Evolutionary conservation across 2,113 vertebrate genomes (phyloP).

Genomic region (Raphicerus campestris): DNA sequence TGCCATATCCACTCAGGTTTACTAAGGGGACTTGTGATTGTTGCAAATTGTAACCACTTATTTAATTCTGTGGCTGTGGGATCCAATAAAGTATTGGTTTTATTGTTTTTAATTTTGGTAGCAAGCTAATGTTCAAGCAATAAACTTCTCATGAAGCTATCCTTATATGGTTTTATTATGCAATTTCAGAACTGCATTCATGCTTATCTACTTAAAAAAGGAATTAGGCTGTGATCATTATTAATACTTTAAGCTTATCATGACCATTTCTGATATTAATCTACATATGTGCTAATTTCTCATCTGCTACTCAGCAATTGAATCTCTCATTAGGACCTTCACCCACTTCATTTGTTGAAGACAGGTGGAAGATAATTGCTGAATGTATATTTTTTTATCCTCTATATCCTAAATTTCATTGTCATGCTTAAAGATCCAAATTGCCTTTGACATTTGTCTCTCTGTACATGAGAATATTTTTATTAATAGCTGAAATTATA

Average conservation of each 20-base stretch:
- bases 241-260: conserved; percentile 70
- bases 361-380: conserved; percentile 69
- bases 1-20: neutral
- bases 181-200: conserved; percentile 18
- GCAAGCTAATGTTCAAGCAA: neutral
- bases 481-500: neutral
- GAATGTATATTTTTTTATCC: conserved; percentile 68
- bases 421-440: conserved; percentile 55
- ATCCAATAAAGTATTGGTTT: neutral
- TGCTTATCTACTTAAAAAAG: neutral
- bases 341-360: conserved; percentile 64
- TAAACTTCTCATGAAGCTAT: neutral
- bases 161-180: neutral
- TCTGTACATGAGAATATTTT: neutral
- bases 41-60: neutral
- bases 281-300: conserved; percentile 74
- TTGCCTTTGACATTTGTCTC: conserved; percentile 32
- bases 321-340: conserved; percentile 64
- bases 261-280: conserved; percentile 68
- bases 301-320: conserved; percentile 57
- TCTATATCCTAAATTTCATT: conserved; percentile 63
- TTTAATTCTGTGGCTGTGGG: neutral
- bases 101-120: neutral
- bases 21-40: neutral
- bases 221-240: conserved; percentile 51